Evolutionary conservation across 1,140 invertebrate species (phyloP).

Genomic region (Pristionchus pacificus): DNA sequence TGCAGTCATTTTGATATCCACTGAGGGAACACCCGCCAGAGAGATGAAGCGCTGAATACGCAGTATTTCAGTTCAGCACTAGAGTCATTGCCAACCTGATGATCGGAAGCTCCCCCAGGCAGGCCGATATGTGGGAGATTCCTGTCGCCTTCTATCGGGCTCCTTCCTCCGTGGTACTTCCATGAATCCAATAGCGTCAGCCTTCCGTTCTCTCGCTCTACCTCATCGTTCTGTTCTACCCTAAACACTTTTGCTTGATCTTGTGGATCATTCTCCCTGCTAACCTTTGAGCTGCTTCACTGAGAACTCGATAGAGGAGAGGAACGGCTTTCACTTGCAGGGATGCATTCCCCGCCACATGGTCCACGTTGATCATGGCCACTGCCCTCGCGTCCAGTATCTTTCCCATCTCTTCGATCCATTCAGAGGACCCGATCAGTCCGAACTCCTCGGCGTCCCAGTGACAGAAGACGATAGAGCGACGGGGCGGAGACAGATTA

Average conservation of each 20-base stretch:
- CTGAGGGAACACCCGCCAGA: slow-evolving; percentile 49
- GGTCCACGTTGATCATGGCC: slow-evolving; percentile 54
- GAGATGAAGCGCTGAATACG: background rate
- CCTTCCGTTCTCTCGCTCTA: slow-evolving; percentile 40
- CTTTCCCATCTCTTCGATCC: slow-evolving; percentile 53
- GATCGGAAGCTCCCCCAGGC: slow-evolving; percentile 58
- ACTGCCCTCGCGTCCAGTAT: slow-evolving; percentile 47
- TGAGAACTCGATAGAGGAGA: slow-evolving; percentile 39
- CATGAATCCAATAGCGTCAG: slow-evolving; percentile 55
- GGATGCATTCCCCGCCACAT: slow-evolving; percentile 38
- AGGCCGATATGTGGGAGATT: slow-evolving; percentile 18
- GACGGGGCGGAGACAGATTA: slow-evolving; percentile 11
- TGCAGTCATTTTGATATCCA: slow-evolving; percentile 44
- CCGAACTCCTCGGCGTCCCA: slow-evolving; percentile 64
- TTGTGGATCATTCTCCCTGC: no score
- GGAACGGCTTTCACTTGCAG: slow-evolving; percentile 50
- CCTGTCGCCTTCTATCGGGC: slow-evolving; percentile 8
- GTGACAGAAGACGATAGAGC: slow-evolving; percentile 61
- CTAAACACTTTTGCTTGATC: no score
- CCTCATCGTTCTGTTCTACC: slow-evolving; percentile 14
- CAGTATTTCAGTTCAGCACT: background rate
- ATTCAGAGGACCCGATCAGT: slow-evolving; percentile 59
- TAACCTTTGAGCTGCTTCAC: slow-evolving; percentile 46
- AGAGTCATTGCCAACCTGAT: slow-evolving; percentile 51
- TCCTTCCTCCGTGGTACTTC: slow-evolving; percentile 18